These are phyloP conservation scores for Pantherophis alleghaniensis DNA, from an alignment of 2,797 vertebrate genomes.

Conservation along the genomic window DNA sequence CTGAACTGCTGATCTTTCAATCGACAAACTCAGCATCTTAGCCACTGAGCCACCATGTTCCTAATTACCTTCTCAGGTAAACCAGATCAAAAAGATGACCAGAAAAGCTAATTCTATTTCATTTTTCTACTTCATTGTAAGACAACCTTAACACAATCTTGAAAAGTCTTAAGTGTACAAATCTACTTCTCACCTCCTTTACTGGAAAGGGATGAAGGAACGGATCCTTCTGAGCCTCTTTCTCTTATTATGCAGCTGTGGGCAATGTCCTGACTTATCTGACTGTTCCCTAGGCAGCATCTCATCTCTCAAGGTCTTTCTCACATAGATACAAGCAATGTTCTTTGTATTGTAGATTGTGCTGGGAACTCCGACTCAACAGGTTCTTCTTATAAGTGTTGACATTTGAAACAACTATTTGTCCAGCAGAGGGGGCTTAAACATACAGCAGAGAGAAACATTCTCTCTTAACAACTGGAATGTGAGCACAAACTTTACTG, in stretches of 20 bases:
- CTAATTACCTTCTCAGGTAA: neutral
- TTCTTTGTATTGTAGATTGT: neutral
- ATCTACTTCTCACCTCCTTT: neutral
- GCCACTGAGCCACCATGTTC: too few species aligned
- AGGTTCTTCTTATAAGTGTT: neutral
- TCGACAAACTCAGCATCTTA: too few species aligned
- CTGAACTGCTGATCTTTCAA: too few species aligned
- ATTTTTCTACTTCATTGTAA: neutral
- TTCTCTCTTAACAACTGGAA: neutral
- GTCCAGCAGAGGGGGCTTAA: neutral
- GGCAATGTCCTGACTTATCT: neutral
- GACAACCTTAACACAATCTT: neutral
- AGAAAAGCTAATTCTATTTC: neutral
- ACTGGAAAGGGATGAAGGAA: neutral
- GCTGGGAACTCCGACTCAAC: constrained; percentile 1
- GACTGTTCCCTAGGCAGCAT: neutral
- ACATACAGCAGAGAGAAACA: neutral
- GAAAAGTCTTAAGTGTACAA: neutral
- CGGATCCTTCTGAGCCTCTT: neutral
- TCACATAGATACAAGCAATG: neutral
- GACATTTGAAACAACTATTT: constrained; percentile 15
- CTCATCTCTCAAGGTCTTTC: neutral
- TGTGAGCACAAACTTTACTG: neutral
- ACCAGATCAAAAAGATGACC: neutral
- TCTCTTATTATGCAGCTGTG: neutral